phyloP scores from a whole-genome alignment of 2,888 invertebrate species.

The Temnothorax rugatulus region DNA sequence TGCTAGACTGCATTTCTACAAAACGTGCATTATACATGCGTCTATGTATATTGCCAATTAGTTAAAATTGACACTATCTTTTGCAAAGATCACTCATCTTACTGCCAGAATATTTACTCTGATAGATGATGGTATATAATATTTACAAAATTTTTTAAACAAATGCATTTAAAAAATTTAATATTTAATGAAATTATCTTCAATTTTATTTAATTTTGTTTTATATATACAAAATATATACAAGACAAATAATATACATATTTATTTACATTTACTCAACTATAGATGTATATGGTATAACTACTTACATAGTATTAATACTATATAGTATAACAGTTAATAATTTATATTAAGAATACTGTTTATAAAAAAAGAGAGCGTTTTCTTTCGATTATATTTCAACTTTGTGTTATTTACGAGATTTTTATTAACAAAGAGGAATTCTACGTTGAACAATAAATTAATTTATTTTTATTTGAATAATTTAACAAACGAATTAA shows the following conservation, averaged over 20 bases:
- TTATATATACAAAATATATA: background rate
- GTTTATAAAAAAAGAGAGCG: background rate
- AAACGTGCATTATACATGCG: background rate
- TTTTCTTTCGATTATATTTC: background rate
- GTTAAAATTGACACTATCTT: background rate
- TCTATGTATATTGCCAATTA: conserved; percentile 3
- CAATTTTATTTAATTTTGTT: background rate
- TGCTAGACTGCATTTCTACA: conserved; percentile 37
- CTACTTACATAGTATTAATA: no score
- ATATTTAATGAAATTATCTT: background rate
- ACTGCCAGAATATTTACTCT: background rate
- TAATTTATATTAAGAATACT: background rate
- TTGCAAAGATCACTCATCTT: background rate
- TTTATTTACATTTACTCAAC: background rate
- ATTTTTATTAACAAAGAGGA: conserved; percentile 14
- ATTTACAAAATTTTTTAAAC: background rate
- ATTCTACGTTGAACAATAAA: background rate
- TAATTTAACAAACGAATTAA: background rate
- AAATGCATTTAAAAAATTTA: background rate
- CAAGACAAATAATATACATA: background rate
- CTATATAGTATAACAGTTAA: background rate
- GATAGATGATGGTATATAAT: background rate
- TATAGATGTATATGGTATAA: background rate
- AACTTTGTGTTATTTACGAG: background rate
- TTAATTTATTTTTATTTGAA: background rate